These are phyloP conservation scores for Cerceris ruficornis DNA, from an alignment of 2,888 invertebrate genomes.

Conservation along the genomic window DNA sequence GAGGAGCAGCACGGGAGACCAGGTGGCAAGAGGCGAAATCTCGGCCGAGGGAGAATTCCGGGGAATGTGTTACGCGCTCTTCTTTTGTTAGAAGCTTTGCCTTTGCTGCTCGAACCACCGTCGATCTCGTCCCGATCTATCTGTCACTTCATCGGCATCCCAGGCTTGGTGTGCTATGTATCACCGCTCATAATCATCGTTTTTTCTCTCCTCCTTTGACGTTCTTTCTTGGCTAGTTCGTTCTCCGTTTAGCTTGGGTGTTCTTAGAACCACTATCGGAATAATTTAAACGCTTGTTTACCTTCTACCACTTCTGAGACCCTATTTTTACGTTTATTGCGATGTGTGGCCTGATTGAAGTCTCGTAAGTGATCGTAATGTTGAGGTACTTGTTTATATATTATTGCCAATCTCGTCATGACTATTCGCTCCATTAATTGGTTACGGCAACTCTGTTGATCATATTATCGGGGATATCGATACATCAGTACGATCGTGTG, in stretches of 20 bases:
- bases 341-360: not conserved
- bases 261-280: conserved; percentile 38
- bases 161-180: conserved; percentile 31
- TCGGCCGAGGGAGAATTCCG: conserved; percentile 23
- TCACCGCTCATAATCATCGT: not conserved
- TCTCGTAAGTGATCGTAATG: not conserved
- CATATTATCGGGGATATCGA: no score
- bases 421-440: no score
- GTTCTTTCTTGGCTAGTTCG: not conserved
- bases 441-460: no score
- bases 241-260: not conserved
- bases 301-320: conserved; percentile 33
- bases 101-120: not conserved
- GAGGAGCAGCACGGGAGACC: conserved; percentile 51
- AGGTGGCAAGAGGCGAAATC: conserved; percentile 25
- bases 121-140: conserved; percentile 31
- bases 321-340: conserved; percentile 2
- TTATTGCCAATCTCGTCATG: not conserved
- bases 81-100: conserved; percentile 35
- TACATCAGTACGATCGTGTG: no score
- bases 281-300: conserved; percentile 56
- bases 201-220: conserved; percentile 14
- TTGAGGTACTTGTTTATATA: not conserved
- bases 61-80: conserved; percentile 42
- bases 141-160: conserved; percentile 59